Percentiles rank a stretch among this genome's conserved stretches.
These are phyloP conservation scores for Eubasilissa regina DNA, from an alignment of 1,140 invertebrate species.

Conservation along the genomic window DNA sequence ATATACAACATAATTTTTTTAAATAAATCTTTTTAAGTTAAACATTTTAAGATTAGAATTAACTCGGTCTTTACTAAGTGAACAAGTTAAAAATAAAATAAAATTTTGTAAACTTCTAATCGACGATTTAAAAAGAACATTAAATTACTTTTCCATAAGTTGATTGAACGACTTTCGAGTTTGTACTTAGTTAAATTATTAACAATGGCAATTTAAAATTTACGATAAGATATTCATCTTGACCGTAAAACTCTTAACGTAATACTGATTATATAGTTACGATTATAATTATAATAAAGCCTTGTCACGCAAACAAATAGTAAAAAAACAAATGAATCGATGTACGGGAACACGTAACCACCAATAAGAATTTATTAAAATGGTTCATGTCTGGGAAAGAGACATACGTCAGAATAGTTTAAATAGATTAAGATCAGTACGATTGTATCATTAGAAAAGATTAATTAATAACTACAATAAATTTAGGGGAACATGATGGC, in stretches of 20 bases:
- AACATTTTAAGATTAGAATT: no score
- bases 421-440: slow-evolving; percentile 3
- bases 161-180: no score
- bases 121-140: no score
- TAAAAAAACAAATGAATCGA: slow-evolving; percentile 3
- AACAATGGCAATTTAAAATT: slow-evolving; percentile 20
- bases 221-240: slow-evolving; percentile 14
- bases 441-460: no score
- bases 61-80: no score
- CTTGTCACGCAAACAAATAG: slow-evolving; percentile 12
- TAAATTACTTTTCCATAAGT: no score
- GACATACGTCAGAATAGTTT: background rate
- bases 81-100: no score
- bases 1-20: no score
- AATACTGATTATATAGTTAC: slow-evolving; percentile 25
- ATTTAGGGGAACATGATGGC: no score
- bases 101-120: no score
- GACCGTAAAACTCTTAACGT: slow-evolving; percentile 5
- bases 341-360: slow-evolving; percentile 13
- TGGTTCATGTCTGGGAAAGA: slow-evolving; percentile 8
- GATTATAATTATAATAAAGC: slow-evolving; percentile 1
- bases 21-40: no score
- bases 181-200: background rate
- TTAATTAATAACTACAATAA: no score
- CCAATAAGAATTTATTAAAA: background rate